These are phyloP conservation scores for Pyrgus malvae DNA, from an alignment of 2,888 invertebrate genomes.

Conservation along the genomic window DNA sequence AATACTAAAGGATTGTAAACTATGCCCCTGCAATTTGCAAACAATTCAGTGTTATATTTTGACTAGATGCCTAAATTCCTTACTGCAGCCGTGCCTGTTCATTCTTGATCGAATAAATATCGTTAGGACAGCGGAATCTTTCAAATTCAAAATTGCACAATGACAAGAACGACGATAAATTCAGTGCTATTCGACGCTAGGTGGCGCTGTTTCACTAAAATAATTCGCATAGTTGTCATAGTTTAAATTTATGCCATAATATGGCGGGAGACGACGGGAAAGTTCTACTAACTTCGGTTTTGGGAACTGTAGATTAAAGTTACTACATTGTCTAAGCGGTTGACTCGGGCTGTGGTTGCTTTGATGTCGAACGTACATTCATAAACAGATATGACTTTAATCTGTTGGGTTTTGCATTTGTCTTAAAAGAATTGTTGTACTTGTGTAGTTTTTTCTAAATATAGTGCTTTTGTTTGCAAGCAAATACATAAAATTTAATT, in stretches of 20 bases:
- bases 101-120: constrained; percentile 2
- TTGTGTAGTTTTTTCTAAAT: too few relatives aligned
- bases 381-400: constrained; percentile 13
- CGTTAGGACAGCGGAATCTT: constrained; percentile 18
- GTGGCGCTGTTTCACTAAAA: constrained; percentile 53
- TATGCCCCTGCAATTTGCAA: not conserved
- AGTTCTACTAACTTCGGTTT: constrained; percentile 42
- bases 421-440: not conserved
- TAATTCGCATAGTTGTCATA: constrained; percentile 42
- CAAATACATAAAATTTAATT: too few relatives aligned
- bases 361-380: constrained; percentile 32
- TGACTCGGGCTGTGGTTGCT: constrained; percentile 35
- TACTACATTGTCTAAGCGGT: constrained; percentile 36
- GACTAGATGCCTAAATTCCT: too few relatives aligned
- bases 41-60: not conserved
- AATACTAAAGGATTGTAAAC: too few relatives aligned
- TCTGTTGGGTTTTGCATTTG: not conserved
- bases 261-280: constrained; percentile 43
- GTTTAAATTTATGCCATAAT: constrained; percentile 64
- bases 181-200: constrained; percentile 51
- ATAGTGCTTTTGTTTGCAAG: too few relatives aligned
- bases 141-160: constrained; percentile 13
- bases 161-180: constrained; percentile 19
- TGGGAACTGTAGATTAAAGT: constrained; percentile 59
- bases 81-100: too few relatives aligned